Evolutionary conservation across 1,140 invertebrate genomes (phyloP), one percentile per base, ranked within the genome.

Genomic region (Drosophila suzukii): DNA sequence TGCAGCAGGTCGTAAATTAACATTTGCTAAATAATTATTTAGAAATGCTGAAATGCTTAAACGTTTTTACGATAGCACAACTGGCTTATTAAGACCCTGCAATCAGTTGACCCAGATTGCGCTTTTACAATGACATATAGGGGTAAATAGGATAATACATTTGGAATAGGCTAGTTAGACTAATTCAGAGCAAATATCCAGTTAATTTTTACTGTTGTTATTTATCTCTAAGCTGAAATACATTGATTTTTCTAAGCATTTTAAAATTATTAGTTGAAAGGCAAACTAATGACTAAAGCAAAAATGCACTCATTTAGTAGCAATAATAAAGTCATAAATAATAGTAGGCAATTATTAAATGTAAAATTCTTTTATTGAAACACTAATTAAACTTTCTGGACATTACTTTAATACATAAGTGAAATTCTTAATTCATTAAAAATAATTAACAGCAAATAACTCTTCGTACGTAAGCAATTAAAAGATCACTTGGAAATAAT

Each of bases 1-100:
- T 66, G 60, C 73, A 75, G 71, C 73, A 75, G 59, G 58, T 63
- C 74, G 62, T 84, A 84, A 84, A 79, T 50, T 56, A 71, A 54
- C 46, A 61, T 63, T 60, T 51, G 67, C 73, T 65, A 49, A 72
- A 75, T 63, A 76, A 80, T 83, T 80, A 84, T 78, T 65, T 62
- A 62, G 44, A 67, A 77, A 76, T 68, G 49, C 50, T 76, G 60
- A 75, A 60, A 65, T 63, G 50, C 20, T 51, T 58, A 38, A 72
- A 56, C 61, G 58, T 58, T 73, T 60, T 72, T 59, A 72, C 58
- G 66, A 50, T 53, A 47, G 7, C 32, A 6, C 32, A 10, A 20
- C 57, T 54, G 49, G 49, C 41, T 73, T 61, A 56, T 72, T 72
- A 60, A 41, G 44, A n/a, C 41, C 54, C 55, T 38, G 50, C 62